These are phyloP conservation scores for Thalassoma bifasciatum DNA, from an alignment of 2,113 vertebrate species.

Conservation along the genomic window DNA sequence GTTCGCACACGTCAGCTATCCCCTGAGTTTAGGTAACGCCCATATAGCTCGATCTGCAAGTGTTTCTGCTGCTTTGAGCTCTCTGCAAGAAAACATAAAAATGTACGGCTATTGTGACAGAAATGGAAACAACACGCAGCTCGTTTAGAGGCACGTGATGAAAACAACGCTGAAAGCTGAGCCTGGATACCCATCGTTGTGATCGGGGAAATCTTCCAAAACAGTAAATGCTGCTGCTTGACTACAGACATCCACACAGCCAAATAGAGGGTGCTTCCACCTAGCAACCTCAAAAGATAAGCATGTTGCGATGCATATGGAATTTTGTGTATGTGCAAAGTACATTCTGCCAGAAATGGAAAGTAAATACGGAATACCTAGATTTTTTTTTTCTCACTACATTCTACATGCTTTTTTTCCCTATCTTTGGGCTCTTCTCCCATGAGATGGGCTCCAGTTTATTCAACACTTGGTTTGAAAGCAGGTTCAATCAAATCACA, in stretches of 20 bases:
- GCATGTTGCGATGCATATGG: constrained; percentile 17
- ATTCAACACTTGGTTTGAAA: no score
- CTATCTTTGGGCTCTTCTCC: no score
- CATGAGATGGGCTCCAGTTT: no score
- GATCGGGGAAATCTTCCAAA: constrained; percentile 35
- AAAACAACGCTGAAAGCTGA: not conserved
- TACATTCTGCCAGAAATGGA: constrained; percentile 10
- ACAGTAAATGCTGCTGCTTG: constrained; percentile 58
- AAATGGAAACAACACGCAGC: not conserved
- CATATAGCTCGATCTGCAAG: constrained; percentile 50
- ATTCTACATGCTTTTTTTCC: no score
- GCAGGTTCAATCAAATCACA: no score
- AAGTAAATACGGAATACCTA: not conserved
- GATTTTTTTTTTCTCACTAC: not conserved
- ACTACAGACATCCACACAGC: constrained; percentile 50
- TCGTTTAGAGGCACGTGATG: constrained; percentile 25
- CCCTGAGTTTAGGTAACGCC: constrained; percentile 66
- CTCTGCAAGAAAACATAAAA: constrained; percentile 48
- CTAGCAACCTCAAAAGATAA: constrained; percentile 56
- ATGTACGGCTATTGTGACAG: constrained; percentile 31
- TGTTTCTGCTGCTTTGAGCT: constrained; percentile 40
- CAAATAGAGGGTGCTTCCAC: constrained; percentile 58
- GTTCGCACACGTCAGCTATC: constrained; percentile 65
- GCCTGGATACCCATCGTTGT: constrained; percentile 24
- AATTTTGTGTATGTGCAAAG: constrained; percentile 25